These are phyloP conservation scores for Elachura formosa DNA, from an alignment of 2,113 vertebrate species.

Conservation along the genomic window DNA sequence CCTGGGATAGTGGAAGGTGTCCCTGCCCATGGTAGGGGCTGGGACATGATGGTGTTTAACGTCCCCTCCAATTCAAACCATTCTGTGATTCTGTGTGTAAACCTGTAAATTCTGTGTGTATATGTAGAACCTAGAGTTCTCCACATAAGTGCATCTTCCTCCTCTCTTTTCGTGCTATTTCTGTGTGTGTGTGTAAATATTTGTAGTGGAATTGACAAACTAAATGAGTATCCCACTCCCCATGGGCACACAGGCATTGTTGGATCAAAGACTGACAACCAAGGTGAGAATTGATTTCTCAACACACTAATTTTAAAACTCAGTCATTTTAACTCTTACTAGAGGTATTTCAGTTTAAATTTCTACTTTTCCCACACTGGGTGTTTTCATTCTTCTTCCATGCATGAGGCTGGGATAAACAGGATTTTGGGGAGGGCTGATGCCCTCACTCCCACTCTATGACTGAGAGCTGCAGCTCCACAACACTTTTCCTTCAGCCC, in stretches of 20 bases:
- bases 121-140: neutral
- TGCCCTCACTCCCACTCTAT: neutral
- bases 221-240: neutral
- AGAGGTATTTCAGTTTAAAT: neutral
- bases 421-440: neutral
- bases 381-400: neutral
- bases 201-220: neutral
- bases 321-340: neutral
- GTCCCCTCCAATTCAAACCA: neutral
- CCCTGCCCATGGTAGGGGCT: neutral
- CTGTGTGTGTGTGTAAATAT: neutral
- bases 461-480: neutral
- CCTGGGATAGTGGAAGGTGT: fast-evolving
- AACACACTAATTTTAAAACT: neutral
- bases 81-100: neutral
- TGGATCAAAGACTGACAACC: neutral
- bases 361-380: neutral
- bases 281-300: neutral
- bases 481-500: neutral
- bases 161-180: neutral
- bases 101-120: no score
- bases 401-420: neutral
- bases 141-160: neutral
- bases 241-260: neutral
- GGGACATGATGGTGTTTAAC: neutral